Base-by-base conservation (phyloP, 2,888 invertebrate genomes). In the Drosophila limbata region DNA sequence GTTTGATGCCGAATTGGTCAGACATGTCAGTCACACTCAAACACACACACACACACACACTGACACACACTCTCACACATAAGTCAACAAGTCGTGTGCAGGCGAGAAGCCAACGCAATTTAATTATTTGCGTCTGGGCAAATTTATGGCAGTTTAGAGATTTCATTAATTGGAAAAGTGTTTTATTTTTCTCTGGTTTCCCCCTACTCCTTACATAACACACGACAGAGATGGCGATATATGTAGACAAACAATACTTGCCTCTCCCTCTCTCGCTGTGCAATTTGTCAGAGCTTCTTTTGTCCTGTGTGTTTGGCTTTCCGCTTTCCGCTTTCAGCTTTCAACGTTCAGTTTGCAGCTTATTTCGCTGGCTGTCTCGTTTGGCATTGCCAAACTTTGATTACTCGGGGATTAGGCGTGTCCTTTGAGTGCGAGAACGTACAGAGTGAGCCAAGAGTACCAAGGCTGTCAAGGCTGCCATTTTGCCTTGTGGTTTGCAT, bases 101-200 rank as follows among this genome's bases (percentile, higher is more conserved):
- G 68, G 62, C 66, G 86, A 67, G 55, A 67, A 67, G 66, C 70
- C 66, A 63, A 77, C 75, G 71, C 77, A 88, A 90, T 88, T 90
- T 90, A 88, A 90, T 88, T 88, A 89, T 88, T 88, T 89, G 78
- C 79, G 81, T 73, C 76, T 78, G 67, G 74, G 66, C 62, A 73
- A 91, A 91, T 91, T 91, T 91, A 91, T 91, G 82, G 84, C 79
- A 87, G 81, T 84, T 91, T 84, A 82, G 86, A 91, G 89, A 90
- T 91, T 91, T 91, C 88, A 90, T 91, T 91, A 91, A 91, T 91
- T 91, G 90, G 91, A 91, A 91, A 91, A 91, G 87, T 89, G 90
- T 79, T 90, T 69, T 76, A 73, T 35, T 35, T 35, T 13, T 33
- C 33, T 33, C 33, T 33, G 31, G 10, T 11, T 11, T 50, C 31